Percentiles rank a stretch among this genome's conserved stretches.
phyloP scores from a whole-genome alignment of 2,888 invertebrate genomes.

The Rambutsinella grinnellia region DNA sequence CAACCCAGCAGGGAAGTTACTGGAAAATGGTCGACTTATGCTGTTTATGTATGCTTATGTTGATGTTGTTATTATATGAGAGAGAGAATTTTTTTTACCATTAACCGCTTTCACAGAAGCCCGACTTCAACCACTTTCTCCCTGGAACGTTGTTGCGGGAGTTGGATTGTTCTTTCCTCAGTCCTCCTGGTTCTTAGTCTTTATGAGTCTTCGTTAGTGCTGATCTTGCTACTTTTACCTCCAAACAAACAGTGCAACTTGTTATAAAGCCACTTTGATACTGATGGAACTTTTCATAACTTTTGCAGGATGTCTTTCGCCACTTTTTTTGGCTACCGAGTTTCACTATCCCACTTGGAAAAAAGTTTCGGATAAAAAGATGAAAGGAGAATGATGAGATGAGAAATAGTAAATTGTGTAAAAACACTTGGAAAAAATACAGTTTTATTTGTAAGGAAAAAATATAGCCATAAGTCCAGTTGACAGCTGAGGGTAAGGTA shows the following conservation, averaged over 20 bases:
- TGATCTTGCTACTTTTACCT: constrained; percentile 45
- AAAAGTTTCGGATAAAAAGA: too few relatives aligned
- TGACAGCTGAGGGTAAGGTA: too few relatives aligned
- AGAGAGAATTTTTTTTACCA: constrained; percentile 48
- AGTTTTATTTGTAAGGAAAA: too few relatives aligned
- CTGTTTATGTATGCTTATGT: constrained; percentile 29
- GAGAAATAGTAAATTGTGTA: constrained; percentile 17
- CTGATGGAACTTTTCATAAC: constrained; percentile 22
- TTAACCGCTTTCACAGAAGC: constrained; percentile 27
- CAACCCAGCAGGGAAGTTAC: too few relatives aligned
- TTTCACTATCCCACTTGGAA: constrained; percentile 2
- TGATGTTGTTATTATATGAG: constrained; percentile 36
- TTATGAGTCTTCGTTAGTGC: constrained; percentile 24
- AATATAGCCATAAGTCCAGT: too few relatives aligned
- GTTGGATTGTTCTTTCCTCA: too few relatives aligned
- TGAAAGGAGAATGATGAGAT: too few relatives aligned
- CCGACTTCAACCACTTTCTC: background rate
- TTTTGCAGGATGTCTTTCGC: too few relatives aligned
- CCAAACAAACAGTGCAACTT: too few relatives aligned
- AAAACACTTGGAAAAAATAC: constrained; percentile 26
- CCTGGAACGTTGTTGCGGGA: constrained; percentile 9
- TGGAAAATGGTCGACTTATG: constrained; percentile 33
- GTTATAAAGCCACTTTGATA: constrained; percentile 35
- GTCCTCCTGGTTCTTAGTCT: too few relatives aligned
- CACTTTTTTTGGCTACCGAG: too few relatives aligned